Conservation (phyloP, 2,797 vertebrate genomes). For the Heterohyrax brucei region DNA sequence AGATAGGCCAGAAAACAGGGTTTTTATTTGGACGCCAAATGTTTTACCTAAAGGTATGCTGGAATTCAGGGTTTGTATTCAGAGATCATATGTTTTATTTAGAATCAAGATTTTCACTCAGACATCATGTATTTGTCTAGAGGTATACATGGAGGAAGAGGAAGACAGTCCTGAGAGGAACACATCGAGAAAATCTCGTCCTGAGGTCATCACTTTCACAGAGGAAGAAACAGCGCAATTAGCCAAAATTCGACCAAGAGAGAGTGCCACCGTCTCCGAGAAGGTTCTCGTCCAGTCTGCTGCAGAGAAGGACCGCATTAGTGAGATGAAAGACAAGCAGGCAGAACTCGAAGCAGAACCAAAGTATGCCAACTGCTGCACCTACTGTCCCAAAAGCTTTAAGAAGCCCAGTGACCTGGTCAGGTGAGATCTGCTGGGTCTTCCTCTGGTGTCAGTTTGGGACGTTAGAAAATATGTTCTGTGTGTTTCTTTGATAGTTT, state of each 20-base stretch:
- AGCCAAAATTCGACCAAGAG: conserved; percentile 95
- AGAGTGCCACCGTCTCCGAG: conserved; percentile 97
- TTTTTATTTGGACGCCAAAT: too few relatives aligned
- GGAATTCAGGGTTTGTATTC: neutral
- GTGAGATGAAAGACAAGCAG: conserved; percentile 97
- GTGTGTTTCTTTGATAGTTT: too few relatives aligned
- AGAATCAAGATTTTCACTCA: neutral
- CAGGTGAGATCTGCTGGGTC: conserved; percentile 91
- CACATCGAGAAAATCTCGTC: conserved; percentile 92
- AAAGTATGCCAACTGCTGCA: conserved; percentile 97
- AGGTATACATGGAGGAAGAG: conserved; percentile 90
- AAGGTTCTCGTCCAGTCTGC: conserved; percentile 98
- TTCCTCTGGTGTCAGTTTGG: neutral
- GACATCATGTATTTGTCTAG: conserved; percentile 70
- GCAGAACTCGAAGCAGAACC: conserved; percentile 97
- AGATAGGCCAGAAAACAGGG: too few relatives aligned
- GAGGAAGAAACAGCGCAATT: conserved; percentile 98
- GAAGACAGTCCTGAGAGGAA: conserved; percentile 93
- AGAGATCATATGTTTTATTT: neutral
- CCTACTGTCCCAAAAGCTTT: conserved; percentile 98
- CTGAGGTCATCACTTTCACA: conserved; percentile 97
- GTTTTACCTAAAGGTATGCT: too few relatives aligned
- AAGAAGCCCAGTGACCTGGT: conserved; percentile 99
- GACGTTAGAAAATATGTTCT: too few relatives aligned
- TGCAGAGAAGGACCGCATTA: conserved; percentile 98